Percentiles rank a stretch among this genome's conserved stretches.
These are phyloP conservation scores for Sialis lutaria DNA, from an alignment of 2,888 invertebrate species.

Conservation along the genomic window DNA sequence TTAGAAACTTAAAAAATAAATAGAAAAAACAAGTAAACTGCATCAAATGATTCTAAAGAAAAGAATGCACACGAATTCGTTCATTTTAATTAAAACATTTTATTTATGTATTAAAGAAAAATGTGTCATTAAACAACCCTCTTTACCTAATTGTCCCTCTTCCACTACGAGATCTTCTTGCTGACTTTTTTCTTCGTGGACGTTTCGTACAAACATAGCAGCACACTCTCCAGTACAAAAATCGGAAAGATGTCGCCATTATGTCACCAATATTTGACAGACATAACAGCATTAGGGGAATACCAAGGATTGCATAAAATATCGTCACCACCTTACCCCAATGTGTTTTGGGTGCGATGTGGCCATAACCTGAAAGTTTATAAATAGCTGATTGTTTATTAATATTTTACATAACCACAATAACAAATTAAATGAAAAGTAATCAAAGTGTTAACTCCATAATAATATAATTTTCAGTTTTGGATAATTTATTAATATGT, in stretches of 20 bases:
- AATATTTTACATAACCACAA: no score
- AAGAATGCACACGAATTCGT: no score
- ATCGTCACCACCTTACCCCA: slow-evolving; percentile 90
- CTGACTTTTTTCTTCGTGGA: slow-evolving; percentile 39
- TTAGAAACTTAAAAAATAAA: background rate
- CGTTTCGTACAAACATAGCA: slow-evolving; percentile 78
- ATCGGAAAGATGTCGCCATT: slow-evolving; percentile 85
- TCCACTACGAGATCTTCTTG: slow-evolving; percentile 17
- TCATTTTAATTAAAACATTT: no score
- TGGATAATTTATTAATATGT: no score
- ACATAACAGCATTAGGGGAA: slow-evolving; percentile 87
- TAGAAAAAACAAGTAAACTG: background rate
- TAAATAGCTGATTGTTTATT: background rate
- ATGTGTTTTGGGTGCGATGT: slow-evolving; percentile 85
- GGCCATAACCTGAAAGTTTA: slow-evolving; percentile 64
- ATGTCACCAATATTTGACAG: slow-evolving; percentile 87
- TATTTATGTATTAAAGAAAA: no score
- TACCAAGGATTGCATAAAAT: slow-evolving; percentile 88
- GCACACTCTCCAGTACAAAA: slow-evolving; percentile 85
- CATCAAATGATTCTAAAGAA: background rate
- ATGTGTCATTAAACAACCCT: slow-evolving; percentile 8
- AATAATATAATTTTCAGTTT: no score
- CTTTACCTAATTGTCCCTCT: slow-evolving; percentile 21
- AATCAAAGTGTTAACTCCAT: no score
- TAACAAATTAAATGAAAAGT: no score